These are phyloP conservation scores for Spea bombifrons DNA, from an alignment of 2,113 vertebrate genomes.

Conservation along the genomic window DNA sequence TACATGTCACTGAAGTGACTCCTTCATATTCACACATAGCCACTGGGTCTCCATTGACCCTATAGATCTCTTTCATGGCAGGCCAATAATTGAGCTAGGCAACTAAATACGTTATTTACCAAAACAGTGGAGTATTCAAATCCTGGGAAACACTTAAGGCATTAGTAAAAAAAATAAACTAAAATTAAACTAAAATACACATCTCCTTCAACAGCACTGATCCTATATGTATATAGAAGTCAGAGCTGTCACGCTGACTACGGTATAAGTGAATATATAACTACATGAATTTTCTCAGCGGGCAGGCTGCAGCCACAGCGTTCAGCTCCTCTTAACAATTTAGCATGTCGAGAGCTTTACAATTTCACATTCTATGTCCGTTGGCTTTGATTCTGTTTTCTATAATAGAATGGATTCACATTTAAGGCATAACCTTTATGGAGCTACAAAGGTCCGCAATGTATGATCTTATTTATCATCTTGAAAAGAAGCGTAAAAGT, in stretches of 20 bases:
- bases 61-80: not conserved
- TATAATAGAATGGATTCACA: constrained; percentile 11
- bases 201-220: not conserved
- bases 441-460: not conserved
- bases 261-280: constrained; percentile 10
- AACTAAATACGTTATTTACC: no score
- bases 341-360: constrained; percentile 14
- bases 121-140: no score
- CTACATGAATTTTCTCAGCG: constrained; percentile 1
- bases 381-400: not conserved
- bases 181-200: no score
- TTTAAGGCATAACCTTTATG: constrained; percentile 12
- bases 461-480: constrained; percentile 10
- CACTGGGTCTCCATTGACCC: not conserved
- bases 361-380: not conserved
- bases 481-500: not conserved
- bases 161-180: no score
- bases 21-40: no score
- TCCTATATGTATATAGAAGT: constrained; percentile 16
- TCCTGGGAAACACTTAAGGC: no score
- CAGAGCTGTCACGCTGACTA: constrained; percentile 15
- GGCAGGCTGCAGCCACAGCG: not conserved
- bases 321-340: constrained; percentile 27
- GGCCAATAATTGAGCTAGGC: no score
- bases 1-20: not conserved